A percentile compares a stretch with the other conserved stretches of the same genome.
Evolutionary conservation across 1,140 invertebrate genomes (phyloP).

Genomic region (Drosophila grimshawi): DNA sequence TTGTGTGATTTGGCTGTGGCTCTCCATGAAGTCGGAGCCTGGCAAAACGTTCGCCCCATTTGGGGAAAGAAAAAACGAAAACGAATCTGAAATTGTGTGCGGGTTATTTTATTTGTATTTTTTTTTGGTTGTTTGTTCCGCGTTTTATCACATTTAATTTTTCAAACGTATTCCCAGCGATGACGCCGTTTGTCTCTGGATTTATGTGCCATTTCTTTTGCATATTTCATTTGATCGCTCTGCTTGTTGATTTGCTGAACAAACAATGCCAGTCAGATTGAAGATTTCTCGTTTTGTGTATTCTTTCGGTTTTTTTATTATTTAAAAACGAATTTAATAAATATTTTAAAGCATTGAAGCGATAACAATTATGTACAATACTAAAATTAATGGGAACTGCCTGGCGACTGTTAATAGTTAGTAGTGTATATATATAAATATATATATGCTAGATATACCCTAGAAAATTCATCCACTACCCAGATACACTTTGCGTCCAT

Average conservation of each 20-base stretch:
- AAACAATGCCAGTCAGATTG: conserved; percentile 6
- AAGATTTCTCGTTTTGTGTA: not conserved
- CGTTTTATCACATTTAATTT: conserved; percentile 76
- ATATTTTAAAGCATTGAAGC: conserved; percentile 28
- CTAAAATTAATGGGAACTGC: conserved; percentile 17
- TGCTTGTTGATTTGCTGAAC: conserved; percentile 58
- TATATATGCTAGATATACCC: not conserved
- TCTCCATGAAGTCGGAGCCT: conserved; percentile 16
- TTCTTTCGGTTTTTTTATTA: not conserved
- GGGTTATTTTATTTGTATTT: conserved; percentile 3
- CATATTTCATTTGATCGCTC: conserved; percentile 50
- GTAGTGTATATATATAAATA: too few relatives aligned
- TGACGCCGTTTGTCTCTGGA: conserved; percentile 62
- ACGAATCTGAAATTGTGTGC: conserved; percentile 36
- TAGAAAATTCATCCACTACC: conserved; percentile 29
- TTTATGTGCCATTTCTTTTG: conserved; percentile 64
- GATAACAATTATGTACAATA: conserved; percentile 43
- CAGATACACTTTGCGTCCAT: conserved; percentile 77
- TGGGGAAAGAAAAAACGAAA: conserved; percentile 53
- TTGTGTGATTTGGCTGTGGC: conserved; percentile 59
- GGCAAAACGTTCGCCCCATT: conserved; percentile 54
- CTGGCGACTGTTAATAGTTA: not conserved
- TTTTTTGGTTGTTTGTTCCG: conserved; percentile 23
- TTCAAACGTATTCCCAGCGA: conserved; percentile 55
- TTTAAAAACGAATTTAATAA: conserved; percentile 64